Conservation (phyloP, 1,140 invertebrate species). For the Drosophila albomicans region DNA sequence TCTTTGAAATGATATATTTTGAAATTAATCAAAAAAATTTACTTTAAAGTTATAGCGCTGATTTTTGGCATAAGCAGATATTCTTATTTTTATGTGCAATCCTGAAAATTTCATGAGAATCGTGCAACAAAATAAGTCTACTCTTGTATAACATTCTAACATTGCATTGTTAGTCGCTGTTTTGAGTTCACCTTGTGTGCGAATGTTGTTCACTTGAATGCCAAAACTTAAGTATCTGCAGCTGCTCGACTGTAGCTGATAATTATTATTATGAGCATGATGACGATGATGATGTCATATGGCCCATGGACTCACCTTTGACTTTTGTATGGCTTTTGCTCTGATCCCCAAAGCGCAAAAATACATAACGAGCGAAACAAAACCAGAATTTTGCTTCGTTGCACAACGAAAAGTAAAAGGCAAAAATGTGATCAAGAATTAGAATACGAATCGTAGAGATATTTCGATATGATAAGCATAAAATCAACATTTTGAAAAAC, state of each 20-base stretch:
- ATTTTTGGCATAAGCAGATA: background rate
- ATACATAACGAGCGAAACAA: constrained; percentile 18
- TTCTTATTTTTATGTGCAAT: background rate
- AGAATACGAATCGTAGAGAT: background rate
- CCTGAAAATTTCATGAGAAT: background rate
- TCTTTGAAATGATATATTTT: no score
- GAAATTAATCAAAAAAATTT: no score
- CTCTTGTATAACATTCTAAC: background rate
- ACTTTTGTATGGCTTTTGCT: constrained; percentile 56
- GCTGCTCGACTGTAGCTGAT: constrained; percentile 17
- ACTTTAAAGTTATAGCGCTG: no score
- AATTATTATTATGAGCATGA: constrained; percentile 29
- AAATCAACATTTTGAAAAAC: background rate
- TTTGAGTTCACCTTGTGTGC: constrained; percentile 15
- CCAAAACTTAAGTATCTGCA: constrained; percentile 48
- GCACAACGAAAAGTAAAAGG: constrained; percentile 23
- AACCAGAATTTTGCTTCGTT: constrained; percentile 34
- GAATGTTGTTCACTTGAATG: constrained; percentile 43
- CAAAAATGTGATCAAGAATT: constrained; percentile 5
- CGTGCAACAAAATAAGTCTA: background rate
- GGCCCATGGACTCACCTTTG: constrained; percentile 60
- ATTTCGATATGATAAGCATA: background rate
- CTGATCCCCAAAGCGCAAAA: background rate
- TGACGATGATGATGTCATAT: constrained; percentile 64
- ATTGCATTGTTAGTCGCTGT: constrained; percentile 1